phyloP scores from a whole-genome alignment of 2,888 invertebrate genomes.

The Polydesmus complanatus region DNA sequence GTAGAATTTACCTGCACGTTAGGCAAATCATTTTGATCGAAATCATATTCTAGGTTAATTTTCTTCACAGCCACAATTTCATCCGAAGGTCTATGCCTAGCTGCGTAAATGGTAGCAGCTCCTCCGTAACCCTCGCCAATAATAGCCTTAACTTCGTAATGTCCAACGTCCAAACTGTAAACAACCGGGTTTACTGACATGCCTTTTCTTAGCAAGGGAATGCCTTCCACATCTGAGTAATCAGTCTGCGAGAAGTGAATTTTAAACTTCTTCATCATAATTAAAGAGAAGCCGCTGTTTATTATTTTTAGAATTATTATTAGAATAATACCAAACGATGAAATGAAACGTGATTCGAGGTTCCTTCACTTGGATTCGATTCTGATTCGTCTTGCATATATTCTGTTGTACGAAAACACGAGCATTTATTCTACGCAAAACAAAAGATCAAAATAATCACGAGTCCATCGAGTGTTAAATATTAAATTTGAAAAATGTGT shows the following conservation, averaged over 20 bases:
- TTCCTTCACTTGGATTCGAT: background rate
- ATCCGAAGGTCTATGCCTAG: background rate
- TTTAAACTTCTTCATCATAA: too few species aligned
- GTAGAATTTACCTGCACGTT: background rate
- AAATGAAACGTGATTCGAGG: background rate
- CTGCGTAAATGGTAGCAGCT: constrained; percentile 3
- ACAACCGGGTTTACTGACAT: constrained; percentile 2
- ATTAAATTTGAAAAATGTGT: background rate
- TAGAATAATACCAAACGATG: background rate
- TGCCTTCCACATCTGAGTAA: background rate
- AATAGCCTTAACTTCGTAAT: constrained; percentile 9
- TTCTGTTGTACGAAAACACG: background rate
- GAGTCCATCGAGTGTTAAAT: background rate
- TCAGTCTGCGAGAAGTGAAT: background rate
- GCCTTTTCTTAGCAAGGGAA: background rate
- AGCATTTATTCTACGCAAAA: background rate
- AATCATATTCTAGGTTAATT: constrained; percentile 8
- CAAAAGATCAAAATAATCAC: background rate
- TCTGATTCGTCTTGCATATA: background rate
- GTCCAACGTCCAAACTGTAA: constrained; percentile 4
- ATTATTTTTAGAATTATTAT: too few species aligned
- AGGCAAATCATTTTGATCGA: background rate
- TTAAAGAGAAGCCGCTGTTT: too few species aligned
- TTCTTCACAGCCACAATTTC: constrained; percentile 8
- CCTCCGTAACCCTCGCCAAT: constrained; percentile 6